A percentile compares a stretch with the other conserved stretches of the same genome.
These are phyloP conservation scores for Scaptomyza graminum DNA, from an alignment of 1,140 invertebrate species.

Conservation along the genomic window DNA sequence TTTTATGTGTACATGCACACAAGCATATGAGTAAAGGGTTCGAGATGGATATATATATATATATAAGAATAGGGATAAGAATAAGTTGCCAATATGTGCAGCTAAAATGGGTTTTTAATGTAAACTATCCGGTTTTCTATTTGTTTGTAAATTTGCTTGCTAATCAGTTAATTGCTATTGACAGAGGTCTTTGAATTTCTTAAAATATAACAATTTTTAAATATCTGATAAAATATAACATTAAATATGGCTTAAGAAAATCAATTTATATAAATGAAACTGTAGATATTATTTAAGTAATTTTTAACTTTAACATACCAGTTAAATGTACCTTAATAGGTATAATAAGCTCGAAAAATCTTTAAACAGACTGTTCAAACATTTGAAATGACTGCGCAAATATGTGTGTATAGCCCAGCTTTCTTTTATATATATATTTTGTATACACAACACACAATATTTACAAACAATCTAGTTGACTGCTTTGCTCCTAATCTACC, in stretches of 20 bases:
- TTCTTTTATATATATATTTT: not conserved
- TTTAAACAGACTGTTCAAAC: conserved; percentile 4
- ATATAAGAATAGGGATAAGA: conserved; percentile 17
- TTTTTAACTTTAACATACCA: no score
- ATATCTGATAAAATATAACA: no score
- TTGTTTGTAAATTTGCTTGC: no score
- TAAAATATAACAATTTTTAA: no score
- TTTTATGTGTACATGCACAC: conserved; percentile 1
- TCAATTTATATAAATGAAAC: no score
- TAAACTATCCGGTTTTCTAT: no score
- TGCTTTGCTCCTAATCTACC: conserved; percentile 18
- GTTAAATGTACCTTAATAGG: not conserved
- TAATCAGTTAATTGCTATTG: no score
- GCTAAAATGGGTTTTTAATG: not conserved
- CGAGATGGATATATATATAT: no score
- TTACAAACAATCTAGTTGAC: conserved; percentile 9
- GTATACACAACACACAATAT: conserved; percentile 17
- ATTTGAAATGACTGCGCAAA: conserved; percentile 5
- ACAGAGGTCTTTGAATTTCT: no score
- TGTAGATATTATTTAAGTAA: no score
- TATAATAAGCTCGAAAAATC: not conserved
- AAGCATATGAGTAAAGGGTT: not conserved
- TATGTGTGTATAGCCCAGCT: not conserved
- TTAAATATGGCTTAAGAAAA: no score
- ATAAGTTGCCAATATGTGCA: not conserved